These are phyloP conservation scores for Sorex araneus DNA, from an alignment of 2,113 vertebrate species.

Conservation along the genomic window DNA sequence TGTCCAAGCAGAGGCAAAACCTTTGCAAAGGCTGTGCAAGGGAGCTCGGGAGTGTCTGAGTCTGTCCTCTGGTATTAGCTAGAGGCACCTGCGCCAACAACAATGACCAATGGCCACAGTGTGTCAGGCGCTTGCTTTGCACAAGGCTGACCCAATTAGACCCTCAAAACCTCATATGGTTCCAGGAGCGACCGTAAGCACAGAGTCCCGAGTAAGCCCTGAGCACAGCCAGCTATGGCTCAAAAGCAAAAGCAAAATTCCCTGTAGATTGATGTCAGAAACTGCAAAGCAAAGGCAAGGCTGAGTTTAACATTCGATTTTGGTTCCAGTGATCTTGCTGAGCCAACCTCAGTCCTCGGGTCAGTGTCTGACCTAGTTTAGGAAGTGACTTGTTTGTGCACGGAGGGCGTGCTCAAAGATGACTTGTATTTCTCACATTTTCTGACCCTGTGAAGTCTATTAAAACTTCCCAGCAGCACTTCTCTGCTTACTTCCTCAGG, in stretches of 20 bases:
- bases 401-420: not conserved
- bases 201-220: too few relatives aligned
- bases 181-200: too few relatives aligned
- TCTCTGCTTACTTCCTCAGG: conserved; percentile 35
- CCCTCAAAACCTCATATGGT: too few relatives aligned
- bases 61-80: conserved; percentile 26
- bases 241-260: too few relatives aligned
- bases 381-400: not conserved
- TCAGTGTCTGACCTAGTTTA: not conserved
- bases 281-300: conserved; percentile 16
- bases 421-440: conserved; percentile 32
- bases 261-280: not conserved
- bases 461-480: conserved; percentile 39
- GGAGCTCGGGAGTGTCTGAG: not conserved
- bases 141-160: too few relatives aligned
- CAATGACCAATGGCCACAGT: not conserved
- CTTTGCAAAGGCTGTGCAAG: not conserved
- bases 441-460: conserved; percentile 5
- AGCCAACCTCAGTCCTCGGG: not conserved
- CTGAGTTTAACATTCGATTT: not conserved
- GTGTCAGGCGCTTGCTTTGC: too few relatives aligned
- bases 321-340: not conserved
- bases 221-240: too few relatives aligned
- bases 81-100: not conserved
- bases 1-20: not conserved